Base-by-base conservation (phyloP, 2,797 vertebrate genomes). In the Fistularia commersonii region DNA sequence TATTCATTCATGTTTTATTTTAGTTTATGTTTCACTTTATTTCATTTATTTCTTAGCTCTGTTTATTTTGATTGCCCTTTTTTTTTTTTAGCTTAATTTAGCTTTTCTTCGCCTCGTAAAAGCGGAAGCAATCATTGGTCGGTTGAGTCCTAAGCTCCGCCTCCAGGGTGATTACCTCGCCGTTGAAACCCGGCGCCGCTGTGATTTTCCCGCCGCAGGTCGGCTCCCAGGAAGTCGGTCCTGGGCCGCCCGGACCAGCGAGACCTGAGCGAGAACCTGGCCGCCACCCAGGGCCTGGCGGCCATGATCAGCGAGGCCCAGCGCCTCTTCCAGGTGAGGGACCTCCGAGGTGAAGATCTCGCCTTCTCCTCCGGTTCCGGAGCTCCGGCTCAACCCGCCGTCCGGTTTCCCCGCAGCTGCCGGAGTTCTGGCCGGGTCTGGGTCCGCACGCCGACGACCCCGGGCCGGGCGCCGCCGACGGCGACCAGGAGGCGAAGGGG, bases 191-290 rank as follows among this genome's bases (percentile, higher is more conserved):
- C n/a, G n/a, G n/a, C n/a, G n/a, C n/a, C n/a, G n/a, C n/a, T n/a
- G n/a, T n/a, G n/a, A n/a, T n/a, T 15, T 72, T 37, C 13, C 49
- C 51, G 3, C 39, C 42, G 53, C 32, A 92, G 92, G 61, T 81
- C 86, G 0, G 81, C 87, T 38, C 93, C 92, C 60, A 92, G 92
- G 80, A 96, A 94, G 72, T 84, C 88, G 84, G 93, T 93, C 66
- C 41, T 92, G 51, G 93, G 93, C 14, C 92, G 90, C 13, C 94
- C 93, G 0, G 92, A 94, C 63, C 93, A 94, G 83, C 84, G 88
- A 44, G 93, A 96, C 76, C 83, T 96, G 45, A 95, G 72, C 4
- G 93, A 95, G 79, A 95, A 92, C 69, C 74, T 94, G 48, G 93
- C 94, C 6, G 93, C 93, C 13, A 91, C 93, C 0, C 92, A 94